Evolutionary conservation across 2,888 invertebrate species (phyloP), one percentile per base, ranked within the genome.

Genomic region (Tinea semifulvella): DNA sequence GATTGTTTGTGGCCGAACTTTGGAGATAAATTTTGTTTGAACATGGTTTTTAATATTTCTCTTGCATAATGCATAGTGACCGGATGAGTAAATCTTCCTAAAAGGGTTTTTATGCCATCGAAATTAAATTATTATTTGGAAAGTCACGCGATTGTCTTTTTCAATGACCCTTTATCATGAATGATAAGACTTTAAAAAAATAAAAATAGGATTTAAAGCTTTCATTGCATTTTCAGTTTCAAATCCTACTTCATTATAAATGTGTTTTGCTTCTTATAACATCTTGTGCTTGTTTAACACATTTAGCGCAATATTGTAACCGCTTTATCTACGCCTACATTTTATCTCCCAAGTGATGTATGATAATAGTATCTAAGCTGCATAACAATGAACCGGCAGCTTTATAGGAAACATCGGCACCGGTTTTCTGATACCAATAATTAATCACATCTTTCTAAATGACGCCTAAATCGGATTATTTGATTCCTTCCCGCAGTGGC

Each of bases 381-480:
- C 31, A 31, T 31, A 31, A 31, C 31, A 31, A 31, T 31, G 31
- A 31, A 13, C 31, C 31, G 31, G 31, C 31, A 31, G 13, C 31
- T 4, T 31, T 13, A 31, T 13, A 13, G 13, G 13, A 2, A 31
- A 31, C 31, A 31, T 31, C 31, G 14, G 38, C 38, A 18, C 38
- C 19, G 17, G 38, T 38, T 18, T 17, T 38, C 38, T 38, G 38
- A 19, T 18, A 18, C 38, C 38, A 58, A 57, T 64, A 60, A 67
- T 65, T 67, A 67, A 65, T 68, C 65, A 69, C 55, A 54, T 54
- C 54, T 53, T 45, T 55, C 47, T 51, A 58, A 55, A 63, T 58
- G 57, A 61, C 59, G 55, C 56, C 57, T 58, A 59, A 60, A 61
- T 60, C 60, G 58, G 61, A 65, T 65, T 67, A 67, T 63, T 61